A percentile compares a stretch with the other conserved stretches of the same genome.
Evolutionary conservation across 1,140 invertebrate species (phyloP).

Genomic region (Radopholus similis): DNA sequence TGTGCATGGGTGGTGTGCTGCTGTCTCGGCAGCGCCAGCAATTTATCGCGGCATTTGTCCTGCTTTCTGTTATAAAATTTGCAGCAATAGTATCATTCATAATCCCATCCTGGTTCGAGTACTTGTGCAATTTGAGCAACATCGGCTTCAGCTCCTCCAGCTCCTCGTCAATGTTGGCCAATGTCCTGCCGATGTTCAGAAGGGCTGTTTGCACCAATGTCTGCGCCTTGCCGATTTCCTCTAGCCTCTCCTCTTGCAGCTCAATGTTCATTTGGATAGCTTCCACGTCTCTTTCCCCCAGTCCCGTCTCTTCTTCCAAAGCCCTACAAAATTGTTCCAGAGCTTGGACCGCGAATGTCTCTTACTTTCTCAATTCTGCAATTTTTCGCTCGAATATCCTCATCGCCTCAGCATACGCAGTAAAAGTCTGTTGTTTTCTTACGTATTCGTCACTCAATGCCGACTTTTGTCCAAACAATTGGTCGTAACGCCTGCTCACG

Average conservation of each 20-base stretch:
- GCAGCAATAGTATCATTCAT: too few relatives aligned
- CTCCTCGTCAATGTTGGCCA: constrained; percentile 20
- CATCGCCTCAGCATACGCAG: constrained; percentile 27
- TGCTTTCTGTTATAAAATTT: too few relatives aligned
- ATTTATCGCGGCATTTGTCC: constrained; percentile 19
- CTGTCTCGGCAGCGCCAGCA: constrained; percentile 5
- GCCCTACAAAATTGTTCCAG: background rate
- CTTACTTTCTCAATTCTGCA: constrained; percentile 7
- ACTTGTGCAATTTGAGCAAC: constrained; percentile 25
- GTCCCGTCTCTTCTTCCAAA: background rate
- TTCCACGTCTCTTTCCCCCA: constrained; percentile 9
- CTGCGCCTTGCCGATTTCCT: constrained; percentile 21
- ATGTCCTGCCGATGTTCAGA: constrained; percentile 16
- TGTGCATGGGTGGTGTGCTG: constrained; percentile 18
- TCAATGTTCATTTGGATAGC: constrained; percentile 21
- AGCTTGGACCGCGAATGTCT: background rate
- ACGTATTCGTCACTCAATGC: constrained; percentile 11
- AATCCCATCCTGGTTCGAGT: background rate
- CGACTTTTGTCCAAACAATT: constrained; percentile 23
- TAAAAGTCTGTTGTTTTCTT: constrained; percentile 28
- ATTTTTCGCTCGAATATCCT: constrained; percentile 28
- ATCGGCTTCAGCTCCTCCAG: constrained; percentile 13
- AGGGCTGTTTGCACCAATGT: constrained; percentile 10
- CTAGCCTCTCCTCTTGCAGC: constrained; percentile 16
- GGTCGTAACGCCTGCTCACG: constrained; percentile 31